Percentiles rank a stretch among this genome's conserved stretches.
These are phyloP conservation scores for Chydorus sphaericus DNA, from an alignment of 2,888 invertebrate genomes.

Conservation along the genomic window DNA sequence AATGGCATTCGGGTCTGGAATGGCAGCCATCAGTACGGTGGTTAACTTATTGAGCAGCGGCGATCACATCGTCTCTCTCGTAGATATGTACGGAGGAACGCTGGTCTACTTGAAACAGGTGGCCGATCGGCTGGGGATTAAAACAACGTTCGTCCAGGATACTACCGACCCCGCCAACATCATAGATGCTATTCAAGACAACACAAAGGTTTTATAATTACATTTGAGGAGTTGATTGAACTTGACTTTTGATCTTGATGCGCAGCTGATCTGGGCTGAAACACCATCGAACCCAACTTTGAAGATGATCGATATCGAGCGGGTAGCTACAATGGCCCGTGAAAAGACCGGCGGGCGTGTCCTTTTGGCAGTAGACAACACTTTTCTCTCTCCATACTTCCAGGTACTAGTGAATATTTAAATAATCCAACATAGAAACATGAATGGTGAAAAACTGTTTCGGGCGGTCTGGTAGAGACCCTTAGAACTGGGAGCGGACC, in stretches of 20 bases:
- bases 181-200: constrained; percentile 51
- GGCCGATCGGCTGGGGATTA: constrained; percentile 49
- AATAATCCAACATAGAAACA: too few relatives aligned
- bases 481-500: constrained; percentile 75
- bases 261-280: constrained; percentile 72
- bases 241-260: too few relatives aligned
- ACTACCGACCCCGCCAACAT: constrained; percentile 47
- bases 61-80: constrained; percentile 78
- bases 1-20: constrained; percentile 65
- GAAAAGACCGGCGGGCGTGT: constrained; percentile 39
- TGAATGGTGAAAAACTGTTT: not conserved
- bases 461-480: constrained; percentile 56
- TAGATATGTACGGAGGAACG: constrained; percentile 92
- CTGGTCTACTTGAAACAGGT: constrained; percentile 52
- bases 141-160: constrained; percentile 56
- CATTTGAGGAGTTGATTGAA: too few relatives aligned
- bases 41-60: constrained; percentile 59
- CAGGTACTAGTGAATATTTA: constrained; percentile 34
- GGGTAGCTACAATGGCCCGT: constrained; percentile 46
- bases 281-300: constrained; percentile 90
- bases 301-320: constrained; percentile 74
- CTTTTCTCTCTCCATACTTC: constrained; percentile 78
- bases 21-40: constrained; percentile 68
- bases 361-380: constrained; percentile 77
- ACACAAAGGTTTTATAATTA: constrained; percentile 60